Conservation (phyloP, 2,797 vertebrate genomes). For the Enteromius thamalakanensis region DNA sequence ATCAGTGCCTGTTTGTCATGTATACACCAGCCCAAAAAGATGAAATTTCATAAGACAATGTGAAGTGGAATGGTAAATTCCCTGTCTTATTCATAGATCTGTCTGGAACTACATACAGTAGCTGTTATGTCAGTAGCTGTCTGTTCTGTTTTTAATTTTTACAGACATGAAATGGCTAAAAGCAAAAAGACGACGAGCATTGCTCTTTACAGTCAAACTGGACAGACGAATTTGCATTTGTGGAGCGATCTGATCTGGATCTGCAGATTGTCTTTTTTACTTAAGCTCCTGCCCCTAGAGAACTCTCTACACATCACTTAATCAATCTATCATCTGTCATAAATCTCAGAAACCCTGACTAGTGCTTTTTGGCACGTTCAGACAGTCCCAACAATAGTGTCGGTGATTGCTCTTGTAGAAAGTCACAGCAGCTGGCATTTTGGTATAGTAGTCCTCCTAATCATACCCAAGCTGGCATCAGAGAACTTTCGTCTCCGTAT, state of each 20-base stretch:
- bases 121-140: too few species aligned
- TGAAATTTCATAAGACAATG: neutral
- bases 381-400: conserved; percentile 32
- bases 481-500: conserved; percentile 37
- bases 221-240: neutral
- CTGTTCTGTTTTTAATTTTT: neutral
- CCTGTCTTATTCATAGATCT: neutral
- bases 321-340: neutral
- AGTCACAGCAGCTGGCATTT: conserved; percentile 36
- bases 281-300: neutral
- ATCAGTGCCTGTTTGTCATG: neutral
- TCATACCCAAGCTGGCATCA: conserved; percentile 41
- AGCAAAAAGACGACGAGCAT: neutral
- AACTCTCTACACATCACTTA: neutral
- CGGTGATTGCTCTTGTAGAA: conserved; percentile 32
- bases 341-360: neutral
- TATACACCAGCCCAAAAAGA: neutral
- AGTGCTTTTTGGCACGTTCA: conserved; percentile 31
- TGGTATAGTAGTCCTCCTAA: conserved; percentile 40
- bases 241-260: neutral
- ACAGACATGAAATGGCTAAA: neutral
- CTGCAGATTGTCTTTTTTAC: neutral
- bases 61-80: neutral
- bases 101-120: neutral
- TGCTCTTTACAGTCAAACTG: neutral